These are phyloP conservation scores for Cacoxenus indagator DNA, from an alignment of 2,888 invertebrate genomes.

Conservation along the genomic window DNA sequence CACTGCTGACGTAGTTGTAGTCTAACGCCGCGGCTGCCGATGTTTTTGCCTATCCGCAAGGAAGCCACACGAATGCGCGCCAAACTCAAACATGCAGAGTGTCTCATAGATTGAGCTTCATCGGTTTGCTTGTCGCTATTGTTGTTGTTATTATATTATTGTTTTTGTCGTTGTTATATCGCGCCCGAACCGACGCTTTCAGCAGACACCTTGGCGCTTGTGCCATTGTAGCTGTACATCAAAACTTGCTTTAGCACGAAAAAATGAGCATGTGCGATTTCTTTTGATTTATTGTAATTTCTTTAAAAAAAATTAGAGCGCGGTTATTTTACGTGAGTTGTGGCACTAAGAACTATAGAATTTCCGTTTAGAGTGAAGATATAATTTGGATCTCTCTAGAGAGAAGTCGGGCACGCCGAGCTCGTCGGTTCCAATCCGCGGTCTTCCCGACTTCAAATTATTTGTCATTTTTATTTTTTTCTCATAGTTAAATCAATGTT, in stretches of 20 bases:
- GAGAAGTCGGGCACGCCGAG: no score
- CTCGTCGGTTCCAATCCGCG: no score
- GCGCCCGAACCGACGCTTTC: constrained; percentile 61
- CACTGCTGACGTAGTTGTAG: constrained; percentile 23
- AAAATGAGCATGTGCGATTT: background rate
- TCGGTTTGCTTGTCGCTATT: constrained; percentile 30
- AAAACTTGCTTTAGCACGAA: background rate
- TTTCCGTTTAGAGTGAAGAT: background rate
- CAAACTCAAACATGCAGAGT: constrained; percentile 37
- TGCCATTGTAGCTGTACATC: constrained; percentile 34
- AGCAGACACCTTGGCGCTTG: constrained; percentile 58
- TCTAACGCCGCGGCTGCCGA: constrained; percentile 21
- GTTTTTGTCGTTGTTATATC: constrained; percentile 43
- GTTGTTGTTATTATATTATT: constrained; percentile 49
- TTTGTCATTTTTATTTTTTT: no score
- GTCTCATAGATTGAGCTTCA: constrained; percentile 61
- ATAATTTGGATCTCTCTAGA: no score
- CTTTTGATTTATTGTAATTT: no score
- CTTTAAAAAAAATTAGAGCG: no score
- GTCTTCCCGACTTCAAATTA: no score
- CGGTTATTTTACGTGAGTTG: no score
- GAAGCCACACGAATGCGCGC: constrained; percentile 59
- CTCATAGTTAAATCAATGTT: no score
- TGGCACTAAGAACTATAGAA: no score
- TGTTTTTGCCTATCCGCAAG: constrained; percentile 37